Conservation (phyloP, 2,113 vertebrate species). For the Sarotherodon lohbergeri region DNA sequence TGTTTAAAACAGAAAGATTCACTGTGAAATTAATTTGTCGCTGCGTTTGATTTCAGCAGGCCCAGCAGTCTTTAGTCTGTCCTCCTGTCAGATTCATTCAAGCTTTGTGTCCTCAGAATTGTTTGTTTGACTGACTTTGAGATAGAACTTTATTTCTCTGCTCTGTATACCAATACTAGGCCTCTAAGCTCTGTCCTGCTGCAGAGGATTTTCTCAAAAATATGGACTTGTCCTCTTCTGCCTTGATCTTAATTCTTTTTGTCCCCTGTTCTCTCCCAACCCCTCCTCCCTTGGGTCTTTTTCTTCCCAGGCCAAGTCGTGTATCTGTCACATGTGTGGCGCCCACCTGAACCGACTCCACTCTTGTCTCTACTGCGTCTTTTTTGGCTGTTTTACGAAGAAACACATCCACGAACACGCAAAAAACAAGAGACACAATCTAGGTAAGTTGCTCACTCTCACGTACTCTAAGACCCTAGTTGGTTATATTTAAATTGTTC, state of each 20-base stretch:
- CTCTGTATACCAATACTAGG: background rate
- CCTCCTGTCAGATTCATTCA: background rate
- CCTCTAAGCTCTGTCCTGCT: background rate
- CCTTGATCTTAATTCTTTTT: background rate
- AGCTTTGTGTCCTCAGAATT: background rate
- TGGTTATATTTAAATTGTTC: background rate
- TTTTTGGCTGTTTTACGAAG: slow-evolving; percentile 98
- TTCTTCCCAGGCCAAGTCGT: slow-evolving; percentile 69
- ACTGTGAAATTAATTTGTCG: slow-evolving; percentile 23
- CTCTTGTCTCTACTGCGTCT: slow-evolving; percentile 98
- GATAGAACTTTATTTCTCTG: slow-evolving; percentile 22
- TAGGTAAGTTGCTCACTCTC: slow-evolving; percentile 80
- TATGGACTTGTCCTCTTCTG: background rate
- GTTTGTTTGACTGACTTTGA: slow-evolving; percentile 19
- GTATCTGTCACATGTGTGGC: slow-evolving; percentile 75
- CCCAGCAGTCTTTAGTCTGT: slow-evolving; percentile 5
- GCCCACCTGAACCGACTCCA: slow-evolving; percentile 91
- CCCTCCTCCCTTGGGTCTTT: background rate
- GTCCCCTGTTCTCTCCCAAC: background rate
- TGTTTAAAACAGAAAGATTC: slow-evolving; percentile 17
- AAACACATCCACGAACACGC: slow-evolving; percentile 99
- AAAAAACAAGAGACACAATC: slow-evolving; percentile 95
- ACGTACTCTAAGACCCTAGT: background rate
- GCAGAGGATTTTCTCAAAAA: background rate
- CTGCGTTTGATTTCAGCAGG: slow-evolving; percentile 27